These are phyloP conservation scores for Drosophila recens DNA, from an alignment of 2,888 invertebrate species.

Conservation along the genomic window DNA sequence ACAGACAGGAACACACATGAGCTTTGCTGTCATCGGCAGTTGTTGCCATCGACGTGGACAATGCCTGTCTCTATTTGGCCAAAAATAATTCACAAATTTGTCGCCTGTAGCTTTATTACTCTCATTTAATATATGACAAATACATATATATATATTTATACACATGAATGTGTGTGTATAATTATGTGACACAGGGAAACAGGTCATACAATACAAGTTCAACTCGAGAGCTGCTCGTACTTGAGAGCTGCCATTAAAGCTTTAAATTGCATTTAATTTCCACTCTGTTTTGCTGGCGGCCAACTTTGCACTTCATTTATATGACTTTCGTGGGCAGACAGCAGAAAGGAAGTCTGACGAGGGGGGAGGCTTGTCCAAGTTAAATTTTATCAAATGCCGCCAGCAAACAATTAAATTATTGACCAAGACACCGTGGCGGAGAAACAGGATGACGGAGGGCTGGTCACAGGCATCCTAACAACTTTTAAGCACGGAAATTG, in stretches of 20 bases:
- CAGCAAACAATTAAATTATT: constrained; percentile 73
- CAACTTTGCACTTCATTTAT: constrained; percentile 67
- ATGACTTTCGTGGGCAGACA: constrained; percentile 43
- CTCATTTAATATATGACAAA: constrained; percentile 23
- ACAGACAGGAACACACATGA: constrained; percentile 10
- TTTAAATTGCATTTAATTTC: constrained; percentile 59
- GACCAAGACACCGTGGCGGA: constrained; percentile 19
- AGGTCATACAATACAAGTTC: constrained; percentile 4
- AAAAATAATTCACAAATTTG: constrained; percentile 64
- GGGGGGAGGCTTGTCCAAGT: constrained; percentile 1
- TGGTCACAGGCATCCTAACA: constrained; percentile 20
- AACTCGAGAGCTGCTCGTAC: constrained; percentile 5
- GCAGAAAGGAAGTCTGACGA: neutral
- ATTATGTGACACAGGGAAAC: constrained; percentile 20
- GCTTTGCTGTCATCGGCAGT: constrained; percentile 56
- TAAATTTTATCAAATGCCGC: constrained; percentile 60
- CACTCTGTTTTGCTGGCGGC: constrained; percentile 25
- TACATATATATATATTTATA: too few relatives aligned
- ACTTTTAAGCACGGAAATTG: constrained; percentile 62
- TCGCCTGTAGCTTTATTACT: constrained; percentile 40
- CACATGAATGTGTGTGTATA: constrained; percentile 3
- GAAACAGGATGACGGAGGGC: neutral
- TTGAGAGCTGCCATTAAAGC: constrained; percentile 48
- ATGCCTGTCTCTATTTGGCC: constrained; percentile 45
- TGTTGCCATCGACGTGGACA: constrained; percentile 44